Base-by-base conservation (phyloP, 2,888 invertebrate species). In the Seladonia tumulorum region DNA sequence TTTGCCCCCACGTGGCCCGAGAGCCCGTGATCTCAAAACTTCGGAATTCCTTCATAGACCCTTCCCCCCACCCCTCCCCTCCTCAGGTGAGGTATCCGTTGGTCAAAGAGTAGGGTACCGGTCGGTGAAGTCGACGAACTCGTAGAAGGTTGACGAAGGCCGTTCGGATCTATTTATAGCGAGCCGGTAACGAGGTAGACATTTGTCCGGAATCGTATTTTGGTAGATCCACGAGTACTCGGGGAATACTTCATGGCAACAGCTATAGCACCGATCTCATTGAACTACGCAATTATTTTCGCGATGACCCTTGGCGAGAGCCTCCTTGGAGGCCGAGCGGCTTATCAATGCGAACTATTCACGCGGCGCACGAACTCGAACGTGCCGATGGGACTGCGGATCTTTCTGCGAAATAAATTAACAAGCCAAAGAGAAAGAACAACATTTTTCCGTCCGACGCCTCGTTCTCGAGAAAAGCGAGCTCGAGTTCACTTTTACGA, bases 101-200 rank as follows among this genome's bases (percentile, higher is more conserved):
- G 78, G 81, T 68, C 76, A 57, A 53, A 49, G 60, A 47, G 81
- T 35, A 76, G 83, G 83, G 70, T 86, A 86, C 87, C 86, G 85
- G 88, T 86, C 49, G 39, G 47, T 39, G 80, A 81, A 79, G 91
- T 53, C 53, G 53, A 53, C 25, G 60, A 90, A 90, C 90, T 79
- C 87, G 86, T 72, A 74, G 91, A 90, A 90, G 88, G 90, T 88
- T 90, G 91, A 90, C 91, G 91, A 90, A 90, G 90, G 90, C 88
- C 91, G 91, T 86, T 87, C 70, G 77, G 81, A 29, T 87, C 87
- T 90, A 90, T 90, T 90, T 91, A 90, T 90, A 90, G 87, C 91
- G 35, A 63, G 85, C 73, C 85, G 42, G 82, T 88, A 88, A 88
- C 90, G 85, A 88, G 86, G 81, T 80, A 87, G 88, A 87, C 83